Percentiles rank a stretch among this genome's conserved stretches.
Evolutionary conservation across 2,888 invertebrate species (phyloP).

Genomic region (Callosobruchus maculatus): DNA sequence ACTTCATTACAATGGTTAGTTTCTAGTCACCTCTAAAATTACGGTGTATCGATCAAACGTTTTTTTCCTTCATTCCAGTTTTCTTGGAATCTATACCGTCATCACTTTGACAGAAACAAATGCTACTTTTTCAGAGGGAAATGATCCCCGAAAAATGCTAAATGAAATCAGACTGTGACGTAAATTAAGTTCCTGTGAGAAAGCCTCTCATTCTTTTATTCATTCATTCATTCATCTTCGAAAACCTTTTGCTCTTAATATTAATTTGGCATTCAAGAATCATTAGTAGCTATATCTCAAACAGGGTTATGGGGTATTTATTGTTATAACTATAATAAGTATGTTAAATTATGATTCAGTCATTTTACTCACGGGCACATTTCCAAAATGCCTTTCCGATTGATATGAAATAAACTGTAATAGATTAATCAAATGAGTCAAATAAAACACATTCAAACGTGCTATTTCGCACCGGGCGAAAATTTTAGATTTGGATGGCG

Average conservation of each 20-base stretch:
- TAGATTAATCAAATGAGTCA: slow-evolving; percentile 12
- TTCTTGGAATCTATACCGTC: too few relatives aligned
- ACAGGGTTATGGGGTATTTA: background rate
- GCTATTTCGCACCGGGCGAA: too few relatives aligned
- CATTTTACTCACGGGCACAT: slow-evolving; percentile 39
- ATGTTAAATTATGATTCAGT: slow-evolving; percentile 7
- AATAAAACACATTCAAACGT: background rate
- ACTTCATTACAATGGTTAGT: slow-evolving; percentile 2
- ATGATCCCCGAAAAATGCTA: too few relatives aligned
- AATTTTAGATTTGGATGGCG: too few relatives aligned
- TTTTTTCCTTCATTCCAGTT: too few relatives aligned
- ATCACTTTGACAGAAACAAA: too few relatives aligned
- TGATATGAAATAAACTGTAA: slow-evolving; percentile 37
- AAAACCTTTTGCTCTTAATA: too few relatives aligned
- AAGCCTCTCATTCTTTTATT: too few relatives aligned
- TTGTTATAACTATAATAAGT: slow-evolving; percentile 21
- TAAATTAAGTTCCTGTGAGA: too few relatives aligned
- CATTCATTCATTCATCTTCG: too few relatives aligned
- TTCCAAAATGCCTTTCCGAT: slow-evolving; percentile 37
- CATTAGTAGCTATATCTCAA: background rate
- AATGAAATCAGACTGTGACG: too few relatives aligned
- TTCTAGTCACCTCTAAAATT: slow-evolving; percentile 3
- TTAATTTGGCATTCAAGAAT: background rate
- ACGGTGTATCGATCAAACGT: slow-evolving; percentile 4
- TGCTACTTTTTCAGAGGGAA: too few relatives aligned